Evolutionary conservation across 92 coral and sea anemone genomes (phyloP).

Genomic region (Umimayanthus chanpuru): DNA sequence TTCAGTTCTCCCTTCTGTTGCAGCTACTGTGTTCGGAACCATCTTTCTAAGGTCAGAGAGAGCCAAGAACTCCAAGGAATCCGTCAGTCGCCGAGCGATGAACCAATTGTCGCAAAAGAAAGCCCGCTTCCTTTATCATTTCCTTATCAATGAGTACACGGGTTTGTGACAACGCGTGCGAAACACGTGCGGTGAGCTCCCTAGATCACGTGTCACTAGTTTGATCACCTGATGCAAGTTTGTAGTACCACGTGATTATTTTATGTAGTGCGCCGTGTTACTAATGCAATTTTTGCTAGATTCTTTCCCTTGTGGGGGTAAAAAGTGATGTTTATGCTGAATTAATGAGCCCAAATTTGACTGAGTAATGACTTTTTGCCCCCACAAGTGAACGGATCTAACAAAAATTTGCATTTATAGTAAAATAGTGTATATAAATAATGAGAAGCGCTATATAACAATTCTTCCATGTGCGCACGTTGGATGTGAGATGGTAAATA

Average conservation of each 20-base stretch:
- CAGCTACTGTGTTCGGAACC: conserved; percentile 94
- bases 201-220: background rate
- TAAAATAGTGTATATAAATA: no score
- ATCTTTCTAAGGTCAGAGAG: conserved; percentile 78
- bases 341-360: no score
- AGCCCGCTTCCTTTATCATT: conserved; percentile 87
- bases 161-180: background rate
- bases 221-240: background rate
- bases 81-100: conserved; percentile 63
- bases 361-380: no score
- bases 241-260: background rate
- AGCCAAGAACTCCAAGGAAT: conserved; percentile 52
- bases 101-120: conserved; percentile 86
- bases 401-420: no score
- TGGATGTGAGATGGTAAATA: no score
- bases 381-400: no score
- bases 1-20: background rate
- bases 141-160: conserved; percentile 74
- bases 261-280: background rate
- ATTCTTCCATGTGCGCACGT: no score
- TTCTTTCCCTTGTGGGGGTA: no score
- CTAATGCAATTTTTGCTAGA: no score
- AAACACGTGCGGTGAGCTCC: no score
- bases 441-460: no score
- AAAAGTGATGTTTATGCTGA: no score